Conservation (phyloP, 2,113 vertebrate genomes). For the Fregetta grallaria region DNA sequence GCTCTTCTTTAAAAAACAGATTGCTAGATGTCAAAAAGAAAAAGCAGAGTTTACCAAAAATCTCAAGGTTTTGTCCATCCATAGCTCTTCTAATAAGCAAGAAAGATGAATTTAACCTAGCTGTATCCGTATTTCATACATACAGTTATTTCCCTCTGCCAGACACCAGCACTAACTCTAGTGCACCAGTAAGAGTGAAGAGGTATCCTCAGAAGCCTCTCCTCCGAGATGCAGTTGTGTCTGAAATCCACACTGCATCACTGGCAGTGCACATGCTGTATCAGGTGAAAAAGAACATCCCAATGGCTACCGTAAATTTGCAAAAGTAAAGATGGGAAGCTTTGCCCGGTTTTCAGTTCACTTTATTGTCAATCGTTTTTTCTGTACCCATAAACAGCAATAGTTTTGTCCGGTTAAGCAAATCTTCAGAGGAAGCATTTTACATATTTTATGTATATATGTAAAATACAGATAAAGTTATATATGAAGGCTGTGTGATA, state of each 20-base stretch:
- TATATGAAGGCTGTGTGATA: background rate
- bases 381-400: background rate
- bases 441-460: background rate
- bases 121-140: background rate
- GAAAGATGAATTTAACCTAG: background rate
- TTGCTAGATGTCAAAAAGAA: background rate
- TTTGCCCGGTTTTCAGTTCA: background rate
- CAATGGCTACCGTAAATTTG: background rate
- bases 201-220: background rate
- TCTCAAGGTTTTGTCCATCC: background rate
- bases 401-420: background rate
- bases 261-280: rapidly evolving
- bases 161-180: background rate
- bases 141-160: background rate
- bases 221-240: background rate
- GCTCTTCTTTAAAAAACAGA: background rate
- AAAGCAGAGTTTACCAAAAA: background rate
- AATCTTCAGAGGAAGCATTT: background rate
- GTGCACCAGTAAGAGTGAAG: background rate
- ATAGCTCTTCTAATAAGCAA: background rate
- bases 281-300: background rate
- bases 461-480: background rate
- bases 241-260: background rate
- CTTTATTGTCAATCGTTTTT: background rate
- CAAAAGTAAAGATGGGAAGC: background rate